A percentile compares a stretch with the other conserved stretches of the same genome.
These are phyloP conservation scores for Orthosia gothica DNA, from an alignment of 2,888 invertebrate species.

Conservation along the genomic window DNA sequence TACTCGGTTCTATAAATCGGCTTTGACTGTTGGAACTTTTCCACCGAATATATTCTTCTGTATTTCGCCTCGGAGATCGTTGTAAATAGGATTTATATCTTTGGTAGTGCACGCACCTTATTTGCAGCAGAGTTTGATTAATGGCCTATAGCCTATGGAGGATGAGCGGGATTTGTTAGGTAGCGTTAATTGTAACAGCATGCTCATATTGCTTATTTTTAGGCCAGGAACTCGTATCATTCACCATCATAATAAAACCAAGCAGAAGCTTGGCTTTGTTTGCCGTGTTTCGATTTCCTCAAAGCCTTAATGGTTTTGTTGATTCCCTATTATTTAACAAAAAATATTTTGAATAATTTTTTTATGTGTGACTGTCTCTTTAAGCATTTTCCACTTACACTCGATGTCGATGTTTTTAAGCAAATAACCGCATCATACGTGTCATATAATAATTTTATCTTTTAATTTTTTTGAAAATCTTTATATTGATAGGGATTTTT, in stretches of 20 bases:
- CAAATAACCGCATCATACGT: no score
- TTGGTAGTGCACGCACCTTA: slow-evolving; percentile 50
- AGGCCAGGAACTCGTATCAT: slow-evolving; percentile 9
- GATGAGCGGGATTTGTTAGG: slow-evolving; percentile 35
- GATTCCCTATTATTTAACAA: neutral
- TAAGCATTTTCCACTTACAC: no score
- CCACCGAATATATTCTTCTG: no score
- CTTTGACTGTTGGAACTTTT: no score
- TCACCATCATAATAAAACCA: slow-evolving; percentile 28
- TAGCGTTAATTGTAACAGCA: slow-evolving; percentile 35
- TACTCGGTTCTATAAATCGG: slow-evolving; percentile 7
- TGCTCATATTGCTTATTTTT: slow-evolving; percentile 36
- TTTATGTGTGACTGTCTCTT: no score
- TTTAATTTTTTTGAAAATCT: no score
- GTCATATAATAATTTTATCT: no score
- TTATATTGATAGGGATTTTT: no score
- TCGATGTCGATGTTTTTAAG: no score
- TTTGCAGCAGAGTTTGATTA: slow-evolving; percentile 43
- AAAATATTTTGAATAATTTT: no score
- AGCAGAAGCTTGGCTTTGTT: slow-evolving; percentile 12
- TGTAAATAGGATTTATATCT: slow-evolving; percentile 32
- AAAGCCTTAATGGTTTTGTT: no score
- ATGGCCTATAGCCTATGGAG: slow-evolving; percentile 34
- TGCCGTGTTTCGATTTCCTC: neutral
- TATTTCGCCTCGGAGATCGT: no score